Evolutionary conservation across 2,888 invertebrate genomes (phyloP), one percentile per base, ranked within the genome.

Genomic region (Epistrophe grossulariae): DNA sequence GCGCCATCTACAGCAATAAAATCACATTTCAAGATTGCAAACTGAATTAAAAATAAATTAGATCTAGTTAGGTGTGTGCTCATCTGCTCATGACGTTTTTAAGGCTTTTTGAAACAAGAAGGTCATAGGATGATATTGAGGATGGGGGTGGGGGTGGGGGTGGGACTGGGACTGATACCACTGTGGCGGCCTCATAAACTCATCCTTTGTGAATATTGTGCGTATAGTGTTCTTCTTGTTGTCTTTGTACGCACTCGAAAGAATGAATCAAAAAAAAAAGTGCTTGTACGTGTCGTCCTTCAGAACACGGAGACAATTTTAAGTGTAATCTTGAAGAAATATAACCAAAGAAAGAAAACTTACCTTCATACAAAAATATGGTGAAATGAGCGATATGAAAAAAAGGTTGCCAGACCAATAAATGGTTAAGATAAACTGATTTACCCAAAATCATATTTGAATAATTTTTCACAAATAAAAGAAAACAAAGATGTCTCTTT

Each of bases 11-110:
- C 60, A 85, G 73, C 77, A 78, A 77, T 68, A 70, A 76, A 85
- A 85, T 85, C 84, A 70, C 84, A 85, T 81, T 78, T 55, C 68
- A 70, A 73, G 72, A 81, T 52, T 68, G 50, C 68, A 72, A 81
- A 84, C 81, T 72, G 71, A 68, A 84, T 81, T 80, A 77, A 85
- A 85, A 81, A 82, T 81, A 81, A 85, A 85, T 82, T 78, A 85
- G 85, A 78, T 55, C 77, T 40, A 52, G 76, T 38, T 50, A 70
- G 28, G 55, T 78, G 68, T 77, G 40, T 40, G 60, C 15, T 55
- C 52, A 55, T 24, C 24, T 60, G 68, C 40, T 78, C 17, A 8
- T 81, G 81, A 60, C 81, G 72, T 70, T 81, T 73, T 52, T 28
- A 66, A 64, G 45, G 68, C 17, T 72, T 19, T 62, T 55, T 48